phyloP scores from a whole-genome alignment of 2,797 vertebrate species.

The Pangasius larnaudii region DNA sequence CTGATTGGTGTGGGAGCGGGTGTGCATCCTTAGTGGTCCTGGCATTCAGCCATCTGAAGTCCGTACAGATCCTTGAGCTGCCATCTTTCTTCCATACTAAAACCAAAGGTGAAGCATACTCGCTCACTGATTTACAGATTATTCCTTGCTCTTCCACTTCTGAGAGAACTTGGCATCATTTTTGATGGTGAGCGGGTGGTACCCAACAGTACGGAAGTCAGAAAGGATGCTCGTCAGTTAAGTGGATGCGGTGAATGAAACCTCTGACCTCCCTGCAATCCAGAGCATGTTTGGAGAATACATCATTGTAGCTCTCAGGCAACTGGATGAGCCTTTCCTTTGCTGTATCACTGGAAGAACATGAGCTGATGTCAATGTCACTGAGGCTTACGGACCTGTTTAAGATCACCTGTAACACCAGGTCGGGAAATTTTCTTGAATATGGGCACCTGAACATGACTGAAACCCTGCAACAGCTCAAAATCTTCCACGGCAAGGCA shows the following conservation, averaged over 20 bases:
- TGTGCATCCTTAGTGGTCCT: slow-evolving; percentile 4
- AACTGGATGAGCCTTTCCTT: not conserved
- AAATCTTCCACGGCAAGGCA: slow-evolving; percentile 9
- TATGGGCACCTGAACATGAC: too few species aligned
- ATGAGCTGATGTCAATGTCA: not conserved
- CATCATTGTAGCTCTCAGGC: not conserved
- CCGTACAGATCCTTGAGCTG: slow-evolving; percentile 17
- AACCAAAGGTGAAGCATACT: slow-evolving; percentile 21
- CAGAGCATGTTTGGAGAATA: slow-evolving; percentile 29
- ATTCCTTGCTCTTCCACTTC: slow-evolving; percentile 12
- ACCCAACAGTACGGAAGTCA: not conserved
- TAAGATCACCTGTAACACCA: not conserved
- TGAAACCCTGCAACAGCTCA: not conserved
- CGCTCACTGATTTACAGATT: not conserved
- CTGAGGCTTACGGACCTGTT: not conserved
- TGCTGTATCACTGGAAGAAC: not conserved
- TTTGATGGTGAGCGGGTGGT: not conserved
- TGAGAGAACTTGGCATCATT: not conserved
- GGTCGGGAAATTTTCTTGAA: not conserved
- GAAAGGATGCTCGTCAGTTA: not conserved
- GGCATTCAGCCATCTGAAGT: slow-evolving; percentile 45
- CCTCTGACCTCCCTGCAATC: slow-evolving; percentile 15
- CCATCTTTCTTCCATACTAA: slow-evolving; percentile 24
- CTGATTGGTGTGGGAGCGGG: not conserved
- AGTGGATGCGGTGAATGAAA: not conserved